phyloP scores from a whole-genome alignment of 2,797 vertebrate genomes.

The Sternarchorhynchus goeldii region DNA sequence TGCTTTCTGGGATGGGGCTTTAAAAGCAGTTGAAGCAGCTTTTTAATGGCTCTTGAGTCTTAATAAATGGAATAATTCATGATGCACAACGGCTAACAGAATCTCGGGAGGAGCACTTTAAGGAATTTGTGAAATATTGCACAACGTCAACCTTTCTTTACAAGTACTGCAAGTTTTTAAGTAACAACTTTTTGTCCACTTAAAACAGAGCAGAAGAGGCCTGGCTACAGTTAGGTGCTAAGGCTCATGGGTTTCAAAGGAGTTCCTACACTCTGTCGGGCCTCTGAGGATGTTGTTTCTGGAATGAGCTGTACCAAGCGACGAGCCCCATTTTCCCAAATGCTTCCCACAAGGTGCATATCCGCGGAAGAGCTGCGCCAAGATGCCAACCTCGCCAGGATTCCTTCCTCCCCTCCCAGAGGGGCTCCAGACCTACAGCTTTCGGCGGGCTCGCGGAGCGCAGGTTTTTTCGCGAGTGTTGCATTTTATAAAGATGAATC shows the following conservation, averaged over 20 bases:
- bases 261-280: neutral
- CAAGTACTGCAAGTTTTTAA: neutral
- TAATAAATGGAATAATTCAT: slow-evolving; percentile 15
- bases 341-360: slow-evolving; percentile 14
- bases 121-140: slow-evolving; percentile 22
- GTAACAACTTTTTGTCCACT: neutral
- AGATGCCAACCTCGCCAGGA: slow-evolving; percentile 22
- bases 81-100: neutral
- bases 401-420: neutral
- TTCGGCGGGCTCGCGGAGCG: neutral
- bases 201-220: neutral
- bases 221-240: neutral
- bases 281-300: neutral
- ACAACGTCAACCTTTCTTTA: neutral
- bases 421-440: slow-evolving; percentile 18
- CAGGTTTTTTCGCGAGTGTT: slow-evolving; percentile 10
- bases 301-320: neutral
- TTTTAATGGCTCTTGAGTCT: neutral
- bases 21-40: neutral
- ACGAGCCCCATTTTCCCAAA: neutral
- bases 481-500: neutral
- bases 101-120: slow-evolving; percentile 1
- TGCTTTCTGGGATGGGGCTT: neutral
- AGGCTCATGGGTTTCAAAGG: neutral
- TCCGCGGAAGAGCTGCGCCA: neutral